Evolutionary conservation across 2,888 invertebrate genomes (phyloP).

Genomic region (Nymphalis urticae): DNA sequence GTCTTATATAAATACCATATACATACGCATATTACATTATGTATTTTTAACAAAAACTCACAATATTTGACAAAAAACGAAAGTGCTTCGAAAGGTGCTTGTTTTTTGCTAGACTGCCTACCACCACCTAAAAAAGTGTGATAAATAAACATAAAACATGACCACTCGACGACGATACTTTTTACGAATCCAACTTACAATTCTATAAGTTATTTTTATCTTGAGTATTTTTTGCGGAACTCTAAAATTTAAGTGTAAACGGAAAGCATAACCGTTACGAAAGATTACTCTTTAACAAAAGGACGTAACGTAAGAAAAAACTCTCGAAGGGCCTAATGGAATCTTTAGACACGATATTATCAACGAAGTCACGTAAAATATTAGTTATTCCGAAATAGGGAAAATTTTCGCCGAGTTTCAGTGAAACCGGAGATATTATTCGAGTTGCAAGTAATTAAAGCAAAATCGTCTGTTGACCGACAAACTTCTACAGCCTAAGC

Average conservation of each 20-base stretch:
- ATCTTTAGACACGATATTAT: conserved; percentile 45
- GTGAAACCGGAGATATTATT: conserved; percentile 21
- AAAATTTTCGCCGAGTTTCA: conserved; percentile 27
- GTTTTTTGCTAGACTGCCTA: conserved; percentile 19
- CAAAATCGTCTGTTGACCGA: conserved; percentile 25
- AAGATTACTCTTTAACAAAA: conserved; percentile 70
- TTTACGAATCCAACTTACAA: conserved; percentile 19
- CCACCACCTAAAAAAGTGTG: conserved; percentile 29
- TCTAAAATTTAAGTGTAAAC: conserved; percentile 57
- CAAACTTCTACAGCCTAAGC: conserved; percentile 29
- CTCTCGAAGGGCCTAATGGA: conserved; percentile 60
- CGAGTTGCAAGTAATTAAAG: conserved; percentile 25
- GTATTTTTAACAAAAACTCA: conserved; percentile 8
- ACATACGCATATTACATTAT: background rate
- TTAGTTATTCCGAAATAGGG: conserved; percentile 53
- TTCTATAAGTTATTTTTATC: conserved; percentile 15
- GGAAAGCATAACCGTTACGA: conserved; percentile 68
- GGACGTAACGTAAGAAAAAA: conserved; percentile 52
- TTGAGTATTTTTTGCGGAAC: conserved; percentile 33
- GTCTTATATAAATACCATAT: too few species aligned
- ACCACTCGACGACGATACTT: conserved; percentile 17
- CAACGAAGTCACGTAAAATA: conserved; percentile 75
- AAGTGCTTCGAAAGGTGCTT: conserved; percentile 22
- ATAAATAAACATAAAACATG: conserved; percentile 20
- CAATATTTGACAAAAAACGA: conserved; percentile 19